phyloP scores from a whole-genome alignment of 2,113 vertebrate genomes.

The Tursiops truncatus region DNA sequence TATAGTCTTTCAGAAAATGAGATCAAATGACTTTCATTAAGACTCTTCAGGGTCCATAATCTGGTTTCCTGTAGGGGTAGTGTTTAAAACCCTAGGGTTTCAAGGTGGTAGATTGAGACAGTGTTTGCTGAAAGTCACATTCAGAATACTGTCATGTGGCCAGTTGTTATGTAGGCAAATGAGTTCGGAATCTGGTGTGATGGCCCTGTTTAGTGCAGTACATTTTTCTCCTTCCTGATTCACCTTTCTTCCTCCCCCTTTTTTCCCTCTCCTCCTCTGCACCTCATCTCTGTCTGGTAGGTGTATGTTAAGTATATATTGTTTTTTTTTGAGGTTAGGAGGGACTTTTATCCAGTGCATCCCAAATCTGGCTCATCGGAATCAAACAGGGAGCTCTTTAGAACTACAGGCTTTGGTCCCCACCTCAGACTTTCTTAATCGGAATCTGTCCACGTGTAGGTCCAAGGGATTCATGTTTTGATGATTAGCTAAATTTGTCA shows the following conservation, averaged over 20 bases:
- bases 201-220: background rate
- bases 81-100: background rate
- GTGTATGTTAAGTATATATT: no score
- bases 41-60: background rate
- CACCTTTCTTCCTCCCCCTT: background rate
- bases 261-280: no score
- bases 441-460: background rate
- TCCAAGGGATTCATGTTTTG: background rate
- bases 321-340: background rate
- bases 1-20: conserved; percentile 34
- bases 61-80: background rate
- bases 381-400: background rate
- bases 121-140: background rate
- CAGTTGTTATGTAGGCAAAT: background rate
- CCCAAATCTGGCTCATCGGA: background rate
- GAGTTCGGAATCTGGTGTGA: background rate
- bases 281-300: background rate
- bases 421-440: background rate
- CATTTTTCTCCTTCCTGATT: background rate
- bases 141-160: background rate
- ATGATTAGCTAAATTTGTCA: background rate
- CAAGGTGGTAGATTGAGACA: background rate
- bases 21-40: conserved; percentile 41
- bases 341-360: background rate
- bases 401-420: background rate